Conservation (phyloP, 2,888 invertebrate genomes). For the Hydrotaea diabolus region DNA sequence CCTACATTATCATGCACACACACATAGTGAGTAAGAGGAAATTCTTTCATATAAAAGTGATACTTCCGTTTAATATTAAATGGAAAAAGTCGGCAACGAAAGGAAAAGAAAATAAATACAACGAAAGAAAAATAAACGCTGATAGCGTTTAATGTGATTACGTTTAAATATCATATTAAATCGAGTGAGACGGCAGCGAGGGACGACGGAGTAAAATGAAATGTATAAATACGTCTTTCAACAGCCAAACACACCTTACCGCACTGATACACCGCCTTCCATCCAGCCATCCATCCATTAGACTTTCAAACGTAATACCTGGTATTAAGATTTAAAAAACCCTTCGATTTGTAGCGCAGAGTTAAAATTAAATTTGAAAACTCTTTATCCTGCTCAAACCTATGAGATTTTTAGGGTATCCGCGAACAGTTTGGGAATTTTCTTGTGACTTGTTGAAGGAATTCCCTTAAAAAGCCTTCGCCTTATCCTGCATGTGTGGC, state of each 20-base stretch:
- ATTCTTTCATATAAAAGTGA: constrained; percentile 54
- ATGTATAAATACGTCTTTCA: constrained; percentile 9
- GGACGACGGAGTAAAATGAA: not conserved
- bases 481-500: constrained; percentile 14
- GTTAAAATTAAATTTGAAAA: not conserved
- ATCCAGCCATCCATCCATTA: not conserved
- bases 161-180: constrained; percentile 27
- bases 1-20: not conserved
- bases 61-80: constrained; percentile 65
- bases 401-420: too few relatives aligned
- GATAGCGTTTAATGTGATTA: constrained; percentile 59
- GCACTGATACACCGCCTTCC: not conserved
- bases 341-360: too few relatives aligned
- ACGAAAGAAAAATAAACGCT: constrained; percentile 21
- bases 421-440: constrained; percentile 26
- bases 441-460: constrained; percentile 36
- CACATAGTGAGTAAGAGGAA: constrained; percentile 37
- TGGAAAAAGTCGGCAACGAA: constrained; percentile 29
- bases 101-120: not conserved
- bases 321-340: not conserved
- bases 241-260: not conserved
- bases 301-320: not conserved
- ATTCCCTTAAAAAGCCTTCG: constrained; percentile 32
- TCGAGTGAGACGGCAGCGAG: not conserved
- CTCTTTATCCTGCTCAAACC: not conserved